These are phyloP conservation scores for Ostrea denselamellosa DNA, from an alignment of 1,140 invertebrate species.

Conservation along the genomic window DNA sequence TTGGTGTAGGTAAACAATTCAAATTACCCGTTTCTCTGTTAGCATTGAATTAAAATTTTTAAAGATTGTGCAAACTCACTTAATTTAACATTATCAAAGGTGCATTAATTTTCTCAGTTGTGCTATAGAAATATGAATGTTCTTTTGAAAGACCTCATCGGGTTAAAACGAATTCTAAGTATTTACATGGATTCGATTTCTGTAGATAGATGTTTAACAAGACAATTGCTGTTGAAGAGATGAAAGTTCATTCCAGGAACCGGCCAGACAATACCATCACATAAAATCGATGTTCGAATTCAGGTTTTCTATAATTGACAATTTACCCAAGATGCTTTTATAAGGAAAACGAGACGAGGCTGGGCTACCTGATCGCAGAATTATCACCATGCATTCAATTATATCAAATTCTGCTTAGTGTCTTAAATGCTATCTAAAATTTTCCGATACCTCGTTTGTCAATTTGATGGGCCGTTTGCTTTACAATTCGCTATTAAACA, in stretches of 20 bases:
- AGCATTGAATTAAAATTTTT: conserved; percentile 13
- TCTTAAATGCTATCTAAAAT: conserved; percentile 45
- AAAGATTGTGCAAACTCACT: conserved; percentile 37
- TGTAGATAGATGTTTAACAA: conserved; percentile 34
- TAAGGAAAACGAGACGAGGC: conserved; percentile 35
- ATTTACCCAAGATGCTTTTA: conserved; percentile 38
- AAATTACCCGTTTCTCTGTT: conserved; percentile 5
- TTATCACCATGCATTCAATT: conserved; percentile 42
- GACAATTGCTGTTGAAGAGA: neutral
- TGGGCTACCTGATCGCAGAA: conserved; percentile 40
- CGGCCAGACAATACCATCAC: neutral
- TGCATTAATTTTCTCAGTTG: conserved; percentile 35
- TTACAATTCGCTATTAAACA: conserved; percentile 47
- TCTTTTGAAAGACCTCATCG: conserved; percentile 27
- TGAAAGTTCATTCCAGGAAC: conserved; percentile 23
- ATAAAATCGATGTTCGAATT: conserved; percentile 32
- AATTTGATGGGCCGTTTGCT: conserved; percentile 37
- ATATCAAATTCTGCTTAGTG: conserved; percentile 47
- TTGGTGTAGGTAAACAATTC: conserved; percentile 10
- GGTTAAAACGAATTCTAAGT: conserved; percentile 7
- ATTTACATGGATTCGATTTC: conserved; percentile 27
- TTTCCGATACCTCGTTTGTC: conserved; percentile 44
- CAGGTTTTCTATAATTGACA: conserved; percentile 22
- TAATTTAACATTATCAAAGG: conserved; percentile 31
- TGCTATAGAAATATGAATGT: conserved; percentile 8